phyloP scores from a whole-genome alignment of 2,888 invertebrate species.

The Shargacucullia verbasci region DNA sequence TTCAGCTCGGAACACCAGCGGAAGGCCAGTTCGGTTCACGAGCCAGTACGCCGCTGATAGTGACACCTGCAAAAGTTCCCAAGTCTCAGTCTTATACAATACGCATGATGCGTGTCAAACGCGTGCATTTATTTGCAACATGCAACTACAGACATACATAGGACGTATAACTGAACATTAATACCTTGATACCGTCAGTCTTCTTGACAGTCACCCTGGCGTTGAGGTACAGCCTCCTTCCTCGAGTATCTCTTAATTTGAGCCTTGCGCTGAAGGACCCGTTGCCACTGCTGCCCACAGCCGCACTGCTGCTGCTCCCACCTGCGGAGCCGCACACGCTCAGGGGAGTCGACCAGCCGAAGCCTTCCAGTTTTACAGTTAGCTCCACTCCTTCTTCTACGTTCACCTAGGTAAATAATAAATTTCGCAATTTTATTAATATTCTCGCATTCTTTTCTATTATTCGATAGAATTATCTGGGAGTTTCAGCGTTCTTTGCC shows the following conservation, averaged over 20 bases:
- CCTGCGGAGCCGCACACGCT: slow-evolving; percentile 82
- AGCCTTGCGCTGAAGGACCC: slow-evolving; percentile 91
- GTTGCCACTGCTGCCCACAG: slow-evolving; percentile 61
- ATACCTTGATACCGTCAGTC: slow-evolving; percentile 87
- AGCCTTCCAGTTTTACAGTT: slow-evolving; percentile 94
- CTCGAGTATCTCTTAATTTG: slow-evolving; percentile 92
- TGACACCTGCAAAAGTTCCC: slow-evolving; percentile 86
- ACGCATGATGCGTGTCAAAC: no score
- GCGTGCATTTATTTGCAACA: no score
- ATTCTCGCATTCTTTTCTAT: no score
- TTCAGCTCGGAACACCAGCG: slow-evolving; percentile 98
- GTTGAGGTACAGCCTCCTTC: slow-evolving; percentile 93
- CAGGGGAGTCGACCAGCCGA: slow-evolving; percentile 92
- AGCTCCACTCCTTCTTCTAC: slow-evolving; percentile 93
- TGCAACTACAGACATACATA: no score
- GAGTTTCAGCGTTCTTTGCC: no score
- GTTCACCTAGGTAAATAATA: slow-evolving; percentile 88
- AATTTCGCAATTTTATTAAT: no score
- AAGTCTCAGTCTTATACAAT: no score
- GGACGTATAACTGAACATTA: no score
- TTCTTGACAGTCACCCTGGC: slow-evolving; percentile 87
- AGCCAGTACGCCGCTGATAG: slow-evolving; percentile 98
- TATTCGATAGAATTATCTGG: no score
- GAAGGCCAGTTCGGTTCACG: slow-evolving; percentile 98
- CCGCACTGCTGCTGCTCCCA: slow-evolving; percentile 79